phyloP scores from a whole-genome alignment of 23 tunicate species.

The Styela plicata region DNA sequence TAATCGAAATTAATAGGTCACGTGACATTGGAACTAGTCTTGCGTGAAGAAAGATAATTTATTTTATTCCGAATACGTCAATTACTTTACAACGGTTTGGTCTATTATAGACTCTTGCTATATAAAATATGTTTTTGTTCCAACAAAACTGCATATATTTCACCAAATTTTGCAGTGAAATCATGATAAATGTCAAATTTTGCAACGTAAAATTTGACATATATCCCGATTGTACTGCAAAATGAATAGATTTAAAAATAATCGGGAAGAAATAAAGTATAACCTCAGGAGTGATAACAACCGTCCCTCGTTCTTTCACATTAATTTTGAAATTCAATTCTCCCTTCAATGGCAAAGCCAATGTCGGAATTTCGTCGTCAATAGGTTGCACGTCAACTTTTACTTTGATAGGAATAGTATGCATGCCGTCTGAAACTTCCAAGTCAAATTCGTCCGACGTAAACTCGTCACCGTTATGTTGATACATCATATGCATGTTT shows the following conservation, averaged over 20 bases:
- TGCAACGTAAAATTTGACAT: too few species aligned
- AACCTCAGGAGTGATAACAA: constrained; percentile 66
- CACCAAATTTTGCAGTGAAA: too few species aligned
- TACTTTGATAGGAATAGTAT: constrained; percentile 82
- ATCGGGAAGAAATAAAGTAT: background rate
- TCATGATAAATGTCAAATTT: too few species aligned
- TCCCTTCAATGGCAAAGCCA: constrained; percentile 64
- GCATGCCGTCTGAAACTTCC: constrained; percentile 95
- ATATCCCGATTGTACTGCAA: too few species aligned
- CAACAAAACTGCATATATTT: too few species aligned
- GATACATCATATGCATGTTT: constrained; percentile 58
- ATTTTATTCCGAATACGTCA: too few species aligned
- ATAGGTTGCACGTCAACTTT: constrained; percentile 54
- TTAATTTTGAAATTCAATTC: constrained; percentile 54
- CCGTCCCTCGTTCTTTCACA: constrained; percentile 62
- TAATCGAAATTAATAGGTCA: background rate
- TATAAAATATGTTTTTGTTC: too few species aligned
- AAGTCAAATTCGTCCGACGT: constrained; percentile 55
- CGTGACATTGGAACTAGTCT: too few species aligned
- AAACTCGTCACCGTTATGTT: constrained; percentile 67
- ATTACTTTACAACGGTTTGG: too few species aligned
- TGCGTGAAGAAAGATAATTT: too few species aligned
- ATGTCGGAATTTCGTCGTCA: constrained; percentile 79
- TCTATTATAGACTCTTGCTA: too few species aligned
- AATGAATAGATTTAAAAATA: too few species aligned